Evolutionary conservation across 2,113 vertebrate genomes (phyloP).

Genomic region (Pampusana beccarii): DNA sequence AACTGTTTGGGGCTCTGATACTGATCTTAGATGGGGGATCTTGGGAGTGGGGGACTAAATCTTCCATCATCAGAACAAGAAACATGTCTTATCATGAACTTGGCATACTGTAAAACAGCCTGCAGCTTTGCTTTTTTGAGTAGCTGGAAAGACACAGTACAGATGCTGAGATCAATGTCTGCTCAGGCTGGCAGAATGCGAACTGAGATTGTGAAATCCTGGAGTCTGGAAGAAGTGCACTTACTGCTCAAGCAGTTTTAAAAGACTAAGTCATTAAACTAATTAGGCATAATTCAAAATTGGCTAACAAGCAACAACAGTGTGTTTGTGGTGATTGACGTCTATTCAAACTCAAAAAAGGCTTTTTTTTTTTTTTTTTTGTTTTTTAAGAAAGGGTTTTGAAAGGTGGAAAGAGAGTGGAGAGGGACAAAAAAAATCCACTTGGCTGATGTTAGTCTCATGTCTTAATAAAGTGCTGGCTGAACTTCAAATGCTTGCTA

Average conservation of each 20-base stretch:
- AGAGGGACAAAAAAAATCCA: background rate
- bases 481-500: background rate
- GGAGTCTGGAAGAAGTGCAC: background rate
- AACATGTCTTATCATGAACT: background rate
- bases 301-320: background rate
- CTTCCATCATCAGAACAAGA: background rate
- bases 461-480: background rate
- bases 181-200: background rate
- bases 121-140: background rate
- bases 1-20: background rate
- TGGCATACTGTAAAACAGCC: background rate
- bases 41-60: background rate
- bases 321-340: background rate
- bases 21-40: constrained; percentile 7
- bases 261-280: constrained; percentile 16
- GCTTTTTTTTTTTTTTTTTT: background rate
- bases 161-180: background rate
- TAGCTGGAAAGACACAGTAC: background rate
- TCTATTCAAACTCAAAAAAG: background rate
- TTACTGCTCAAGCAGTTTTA: background rate
- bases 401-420: background rate
- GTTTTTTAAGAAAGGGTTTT: background rate
- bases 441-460: background rate
- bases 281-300: constrained; percentile 45
- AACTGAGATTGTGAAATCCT: background rate